Conservation (phyloP, 2,797 vertebrate species). For the Chlorospingus semifuscus region DNA sequence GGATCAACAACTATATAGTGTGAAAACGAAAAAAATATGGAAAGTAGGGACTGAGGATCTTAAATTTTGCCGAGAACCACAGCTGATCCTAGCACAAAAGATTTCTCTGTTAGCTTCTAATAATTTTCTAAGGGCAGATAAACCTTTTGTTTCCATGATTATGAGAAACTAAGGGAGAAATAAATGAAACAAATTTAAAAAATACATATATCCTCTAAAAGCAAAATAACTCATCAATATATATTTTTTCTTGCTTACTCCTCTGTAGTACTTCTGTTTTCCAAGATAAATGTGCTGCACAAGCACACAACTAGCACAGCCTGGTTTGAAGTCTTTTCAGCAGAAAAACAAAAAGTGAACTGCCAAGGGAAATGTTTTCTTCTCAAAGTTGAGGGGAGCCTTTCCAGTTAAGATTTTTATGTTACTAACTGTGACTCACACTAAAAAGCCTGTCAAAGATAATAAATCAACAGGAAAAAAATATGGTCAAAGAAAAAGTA, state of each 20-base stretch:
- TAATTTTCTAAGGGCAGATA: slow-evolving; percentile 40
- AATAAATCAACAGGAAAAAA: neutral
- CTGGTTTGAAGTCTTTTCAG: neutral
- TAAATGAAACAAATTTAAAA: neutral
- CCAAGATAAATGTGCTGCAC: neutral
- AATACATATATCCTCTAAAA: neutral
- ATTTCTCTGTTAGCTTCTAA: slow-evolving; percentile 34
- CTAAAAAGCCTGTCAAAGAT: neutral
- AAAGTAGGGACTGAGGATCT: neutral
- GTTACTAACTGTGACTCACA: neutral
- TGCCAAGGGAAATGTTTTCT: neutral
- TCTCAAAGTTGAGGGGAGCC: neutral
- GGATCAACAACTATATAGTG: neutral
- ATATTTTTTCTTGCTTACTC: neutral
- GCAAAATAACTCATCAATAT: neutral
- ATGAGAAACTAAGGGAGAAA: neutral
- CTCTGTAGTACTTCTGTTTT: neutral
- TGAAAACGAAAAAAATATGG: neutral
- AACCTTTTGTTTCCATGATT: slow-evolving; percentile 37
- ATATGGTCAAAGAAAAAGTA: neutral
- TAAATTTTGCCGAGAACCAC: slow-evolving; percentile 27
- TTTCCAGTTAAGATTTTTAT: neutral
- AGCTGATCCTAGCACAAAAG: slow-evolving; percentile 27
- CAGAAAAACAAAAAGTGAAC: neutral
- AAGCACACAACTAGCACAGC: neutral